Conservation (phyloP, 23 tunicate genomes). For the Ascidia mentula region DNA sequence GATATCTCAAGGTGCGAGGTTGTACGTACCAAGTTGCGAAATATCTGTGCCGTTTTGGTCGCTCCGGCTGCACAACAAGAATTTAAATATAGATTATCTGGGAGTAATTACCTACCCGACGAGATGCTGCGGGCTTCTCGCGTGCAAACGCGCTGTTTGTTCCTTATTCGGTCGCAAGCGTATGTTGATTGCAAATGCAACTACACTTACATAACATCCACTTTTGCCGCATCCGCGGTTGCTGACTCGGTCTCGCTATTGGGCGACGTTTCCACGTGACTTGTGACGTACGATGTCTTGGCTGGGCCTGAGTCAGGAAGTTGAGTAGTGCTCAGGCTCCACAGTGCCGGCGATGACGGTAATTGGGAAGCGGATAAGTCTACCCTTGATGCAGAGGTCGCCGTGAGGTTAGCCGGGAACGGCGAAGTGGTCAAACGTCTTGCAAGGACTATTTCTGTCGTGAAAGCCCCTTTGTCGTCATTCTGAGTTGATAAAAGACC, state of each 20-base stretch:
- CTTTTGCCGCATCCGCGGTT: background rate
- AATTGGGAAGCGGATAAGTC: conserved; percentile 15
- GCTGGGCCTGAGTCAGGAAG: background rate
- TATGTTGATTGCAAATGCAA: background rate
- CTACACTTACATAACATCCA: too few species aligned
- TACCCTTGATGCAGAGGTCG: conserved; percentile 14
- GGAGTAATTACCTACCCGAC: background rate
- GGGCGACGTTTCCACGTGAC: background rate
- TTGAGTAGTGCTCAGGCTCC: conserved; percentile 5
- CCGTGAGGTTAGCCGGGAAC: background rate
- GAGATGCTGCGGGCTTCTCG: background rate
- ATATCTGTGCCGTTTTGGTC: background rate
- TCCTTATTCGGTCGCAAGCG: background rate
- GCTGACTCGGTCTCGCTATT: background rate
- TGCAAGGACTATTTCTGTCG: background rate
- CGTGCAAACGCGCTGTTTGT: background rate
- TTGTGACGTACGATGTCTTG: background rate
- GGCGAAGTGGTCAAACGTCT: conserved; percentile 3
- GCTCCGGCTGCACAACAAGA: background rate
- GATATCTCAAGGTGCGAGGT: background rate
- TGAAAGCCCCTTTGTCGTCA: too few species aligned
- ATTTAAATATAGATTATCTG: background rate
- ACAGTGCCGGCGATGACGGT: conserved; percentile 1
- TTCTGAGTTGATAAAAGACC: too few species aligned
- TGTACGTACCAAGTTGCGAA: conserved; percentile 4